These are phyloP conservation scores for Drosophila persimilis DNA, from an alignment of 1,140 invertebrate genomes.

Conservation along the genomic window DNA sequence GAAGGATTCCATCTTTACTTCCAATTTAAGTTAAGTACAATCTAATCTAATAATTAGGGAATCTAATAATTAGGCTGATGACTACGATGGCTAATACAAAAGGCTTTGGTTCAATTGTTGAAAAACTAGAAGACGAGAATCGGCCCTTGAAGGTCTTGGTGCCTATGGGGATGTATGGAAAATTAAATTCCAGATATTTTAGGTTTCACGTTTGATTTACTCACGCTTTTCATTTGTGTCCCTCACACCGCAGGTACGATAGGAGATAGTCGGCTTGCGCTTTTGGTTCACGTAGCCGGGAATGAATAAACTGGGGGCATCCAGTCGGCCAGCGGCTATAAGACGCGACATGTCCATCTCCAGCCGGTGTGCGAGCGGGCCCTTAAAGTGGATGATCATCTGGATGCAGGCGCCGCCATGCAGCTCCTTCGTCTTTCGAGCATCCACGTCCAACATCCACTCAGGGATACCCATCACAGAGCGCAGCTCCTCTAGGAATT, in stretches of 20 bases:
- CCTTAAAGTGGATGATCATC: constrained; percentile 93
- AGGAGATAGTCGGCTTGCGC: constrained; percentile 88
- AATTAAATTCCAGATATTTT: not conserved
- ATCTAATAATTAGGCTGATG: constrained; percentile 41
- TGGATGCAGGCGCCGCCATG: constrained; percentile 93
- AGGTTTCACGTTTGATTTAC: not conserved
- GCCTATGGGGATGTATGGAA: constrained; percentile 30
- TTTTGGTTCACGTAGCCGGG: constrained; percentile 90
- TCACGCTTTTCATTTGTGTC: constrained; percentile 88
- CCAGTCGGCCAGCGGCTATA: constrained; percentile 88
- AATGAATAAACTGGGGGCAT: constrained; percentile 89
- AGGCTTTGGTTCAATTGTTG: constrained; percentile 59
- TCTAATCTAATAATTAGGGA: constrained; percentile 19
- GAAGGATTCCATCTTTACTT: not conserved
- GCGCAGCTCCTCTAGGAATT: constrained; percentile 93
- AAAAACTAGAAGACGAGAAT: constrained; percentile 52
- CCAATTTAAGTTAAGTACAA: no score
- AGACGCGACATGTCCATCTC: constrained; percentile 89
- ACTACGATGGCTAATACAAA: constrained; percentile 52
- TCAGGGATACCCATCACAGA: constrained; percentile 93
- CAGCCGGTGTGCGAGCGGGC: constrained; percentile 89
- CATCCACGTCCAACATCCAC: constrained; percentile 95
- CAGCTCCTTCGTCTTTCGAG: constrained; percentile 89
- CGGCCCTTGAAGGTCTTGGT: constrained; percentile 62
- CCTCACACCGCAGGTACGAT: constrained; percentile 88